These are phyloP conservation scores for Dasyurus viverrinus DNA, from an alignment of 2,113 vertebrate species.

Conservation along the genomic window DNA sequence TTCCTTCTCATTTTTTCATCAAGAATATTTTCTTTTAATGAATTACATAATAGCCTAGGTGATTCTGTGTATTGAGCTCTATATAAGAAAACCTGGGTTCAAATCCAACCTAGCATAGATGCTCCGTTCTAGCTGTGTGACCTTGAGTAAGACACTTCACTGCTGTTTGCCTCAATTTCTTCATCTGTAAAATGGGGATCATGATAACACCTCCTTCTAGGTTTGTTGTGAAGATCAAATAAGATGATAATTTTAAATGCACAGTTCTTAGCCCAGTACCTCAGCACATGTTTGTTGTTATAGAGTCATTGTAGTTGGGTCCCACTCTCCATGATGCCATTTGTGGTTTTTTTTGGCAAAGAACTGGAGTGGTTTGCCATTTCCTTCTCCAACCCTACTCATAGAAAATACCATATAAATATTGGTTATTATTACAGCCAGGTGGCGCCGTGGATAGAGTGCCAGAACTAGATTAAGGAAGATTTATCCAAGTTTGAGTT, in stretches of 20 bases:
- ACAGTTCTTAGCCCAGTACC: background rate
- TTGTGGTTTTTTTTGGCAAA: background rate
- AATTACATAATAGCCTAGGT: background rate
- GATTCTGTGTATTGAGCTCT: background rate
- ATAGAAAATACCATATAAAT: background rate
- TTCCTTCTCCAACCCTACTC: background rate
- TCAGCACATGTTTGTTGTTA: background rate
- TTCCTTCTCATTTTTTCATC: background rate
- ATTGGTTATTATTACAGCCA: background rate
- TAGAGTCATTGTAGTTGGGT: background rate
- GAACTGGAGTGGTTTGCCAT: too few relatives aligned
- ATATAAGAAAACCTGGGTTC: background rate
- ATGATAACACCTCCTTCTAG: background rate
- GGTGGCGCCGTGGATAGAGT: background rate
- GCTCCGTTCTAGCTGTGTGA: background rate
- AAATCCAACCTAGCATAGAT: background rate
- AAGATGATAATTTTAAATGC: background rate
- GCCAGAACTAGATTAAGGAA: background rate
- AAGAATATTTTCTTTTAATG: background rate
- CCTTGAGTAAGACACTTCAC: background rate
- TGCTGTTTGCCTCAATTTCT: background rate
- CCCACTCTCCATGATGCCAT: background rate
- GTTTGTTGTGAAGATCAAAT: background rate
- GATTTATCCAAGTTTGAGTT: too few relatives aligned
- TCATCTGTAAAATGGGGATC: background rate